These are phyloP conservation scores for Sterrhoptilus dennistouni DNA, from an alignment of 2,113 vertebrate genomes.

Conservation along the genomic window DNA sequence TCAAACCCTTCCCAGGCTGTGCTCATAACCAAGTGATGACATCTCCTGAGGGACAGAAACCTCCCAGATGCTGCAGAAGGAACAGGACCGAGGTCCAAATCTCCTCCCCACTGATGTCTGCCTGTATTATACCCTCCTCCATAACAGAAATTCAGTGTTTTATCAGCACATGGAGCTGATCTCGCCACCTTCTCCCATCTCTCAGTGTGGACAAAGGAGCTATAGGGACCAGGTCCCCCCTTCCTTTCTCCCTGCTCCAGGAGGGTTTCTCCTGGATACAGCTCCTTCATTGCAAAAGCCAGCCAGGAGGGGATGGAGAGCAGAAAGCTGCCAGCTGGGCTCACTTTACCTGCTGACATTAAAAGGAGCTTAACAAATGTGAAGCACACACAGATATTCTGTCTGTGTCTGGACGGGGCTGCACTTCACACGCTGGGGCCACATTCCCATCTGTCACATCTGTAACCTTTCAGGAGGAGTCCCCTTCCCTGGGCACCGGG, in stretches of 20 bases:
- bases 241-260: background rate
- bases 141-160: background rate
- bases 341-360: background rate
- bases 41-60: background rate
- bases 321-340: background rate
- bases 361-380: background rate
- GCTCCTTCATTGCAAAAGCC: background rate
- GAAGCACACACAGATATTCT: background rate
- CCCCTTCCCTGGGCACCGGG: background rate
- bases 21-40: background rate
- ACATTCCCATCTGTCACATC: background rate
- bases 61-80: background rate
- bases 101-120: background rate
- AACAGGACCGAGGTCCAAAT: background rate
- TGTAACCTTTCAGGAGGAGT: background rate
- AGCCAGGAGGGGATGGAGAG: background rate
- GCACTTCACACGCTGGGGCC: rapidly evolving
- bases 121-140: background rate
- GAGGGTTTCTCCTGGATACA: background rate
- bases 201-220: background rate
- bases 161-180: background rate
- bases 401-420: rapidly evolving
- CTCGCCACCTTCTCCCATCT: background rate
- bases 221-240: background rate
- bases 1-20: background rate